phyloP scores from a whole-genome alignment of 2,113 vertebrate genomes.

The Tonatia bakeri region DNA sequence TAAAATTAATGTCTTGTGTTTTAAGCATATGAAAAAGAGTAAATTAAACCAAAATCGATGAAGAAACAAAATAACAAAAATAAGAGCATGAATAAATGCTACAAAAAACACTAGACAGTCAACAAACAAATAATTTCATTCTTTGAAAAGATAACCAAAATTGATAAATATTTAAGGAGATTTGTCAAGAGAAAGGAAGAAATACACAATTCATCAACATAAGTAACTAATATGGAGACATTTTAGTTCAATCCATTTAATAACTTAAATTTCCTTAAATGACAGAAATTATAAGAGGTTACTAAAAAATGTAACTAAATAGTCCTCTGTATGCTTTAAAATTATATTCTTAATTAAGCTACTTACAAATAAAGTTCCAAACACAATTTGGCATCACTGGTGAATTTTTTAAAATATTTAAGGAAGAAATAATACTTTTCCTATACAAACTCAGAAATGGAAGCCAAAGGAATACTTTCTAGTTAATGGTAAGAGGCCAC shows the following conservation, averaged over 20 bases:
- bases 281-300: not conserved
- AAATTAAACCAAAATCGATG: not conserved
- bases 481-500: not conserved
- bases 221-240: not conserved
- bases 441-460: not conserved
- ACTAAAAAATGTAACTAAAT: not conserved
- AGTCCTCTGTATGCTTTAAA: not conserved
- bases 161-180: not conserved
- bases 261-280: not conserved
- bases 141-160: not conserved
- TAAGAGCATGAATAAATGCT: too few relatives aligned
- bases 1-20: not conserved
- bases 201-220: not conserved
- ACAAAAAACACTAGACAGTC: not conserved
- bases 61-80: not conserved
- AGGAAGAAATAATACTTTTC: not conserved
- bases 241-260: not conserved
- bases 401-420: not conserved
- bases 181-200: not conserved
- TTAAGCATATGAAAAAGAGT: not conserved
- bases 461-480: not conserved
- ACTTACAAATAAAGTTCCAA: not conserved
- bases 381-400: not conserved
- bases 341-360: not conserved
- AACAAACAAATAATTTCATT: not conserved